Base-by-base conservation (phyloP, 2,113 vertebrate genomes). In the Coptodon rendalli region DNA sequence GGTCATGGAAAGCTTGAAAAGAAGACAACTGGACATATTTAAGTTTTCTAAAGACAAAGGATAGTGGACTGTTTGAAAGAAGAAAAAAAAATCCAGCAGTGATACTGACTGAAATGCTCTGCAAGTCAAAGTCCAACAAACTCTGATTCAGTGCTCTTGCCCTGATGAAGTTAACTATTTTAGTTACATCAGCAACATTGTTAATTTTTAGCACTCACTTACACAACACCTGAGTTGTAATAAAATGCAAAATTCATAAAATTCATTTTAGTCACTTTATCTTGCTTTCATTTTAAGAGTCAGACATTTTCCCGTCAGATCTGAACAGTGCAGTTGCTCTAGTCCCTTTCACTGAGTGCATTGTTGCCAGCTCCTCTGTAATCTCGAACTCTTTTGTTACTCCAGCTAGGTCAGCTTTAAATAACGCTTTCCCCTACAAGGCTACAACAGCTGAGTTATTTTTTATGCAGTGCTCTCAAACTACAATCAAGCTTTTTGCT, bases 101-200 rank as follows among this genome's bases (percentile, higher is more conserved):
- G 17, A 63, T 63, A 63, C 31, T 63, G 17, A n/a, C 17, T 36
- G 59, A 36, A 2, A 9, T 63, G 59, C 59, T 63, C 59, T 63
- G 59, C 59, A 63, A 63, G 29, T 63, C 59, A 36, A 2, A 63
- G 9, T 36, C 59, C 31, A 63, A 63, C 17, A 36, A 63, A 66
- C 61, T 66, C 31, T 66, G 59, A 63, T 63, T 63, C 59, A 36
- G 59, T 36, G 59, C 8, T 59, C 57, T 31, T 59, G 24, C 9
- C 31, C 59, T 63, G 61, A 66, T 66, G 31, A 12, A 66, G 61
- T 66, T 66, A 66, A 66, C 61, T 36, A 36, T 66, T 66, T n/a
- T 66, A 38, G 54, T 27, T 56, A 27, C 54, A 56, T 56, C 54
- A 56, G 34, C 61, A 66, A 66, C 34, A 13, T n/a, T 66, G 61